A percentile compares a stretch with the other conserved stretches of the same genome.
phyloP scores from a whole-genome alignment of 2,113 vertebrate genomes.

The Ceuthmochares aereus region DNA sequence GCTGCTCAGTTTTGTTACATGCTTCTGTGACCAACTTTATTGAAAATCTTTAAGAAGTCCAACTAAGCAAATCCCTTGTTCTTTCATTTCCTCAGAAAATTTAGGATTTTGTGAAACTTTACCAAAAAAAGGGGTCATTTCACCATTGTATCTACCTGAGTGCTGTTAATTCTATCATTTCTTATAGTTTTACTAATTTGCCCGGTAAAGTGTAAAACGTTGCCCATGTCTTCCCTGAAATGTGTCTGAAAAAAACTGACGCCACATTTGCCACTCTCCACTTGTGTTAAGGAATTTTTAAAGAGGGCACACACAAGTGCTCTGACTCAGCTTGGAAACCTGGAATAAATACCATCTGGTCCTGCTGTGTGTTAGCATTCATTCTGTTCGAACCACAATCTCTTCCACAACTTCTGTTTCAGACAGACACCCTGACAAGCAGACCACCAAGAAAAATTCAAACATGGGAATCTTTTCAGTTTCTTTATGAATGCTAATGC shows the following conservation, averaged over 20 bases:
- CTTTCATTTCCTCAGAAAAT: not conserved
- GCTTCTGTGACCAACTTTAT: not conserved
- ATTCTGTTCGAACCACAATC: not conserved
- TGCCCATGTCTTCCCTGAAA: not conserved
- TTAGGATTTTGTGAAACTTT: not conserved
- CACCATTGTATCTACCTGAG: not conserved
- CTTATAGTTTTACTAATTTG: not conserved
- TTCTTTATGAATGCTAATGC: not conserved
- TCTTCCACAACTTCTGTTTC: not conserved
- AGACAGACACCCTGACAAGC: not conserved
- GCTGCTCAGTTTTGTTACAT: not conserved
- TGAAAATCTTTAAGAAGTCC: not conserved
- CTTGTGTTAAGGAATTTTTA: not conserved
- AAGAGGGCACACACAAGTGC: not conserved
- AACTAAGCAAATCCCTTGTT: not conserved
- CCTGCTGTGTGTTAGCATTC: not conserved
- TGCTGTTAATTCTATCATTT: not conserved
- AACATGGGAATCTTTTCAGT: not conserved
- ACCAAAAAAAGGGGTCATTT: accelerated
- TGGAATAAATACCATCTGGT: not conserved
- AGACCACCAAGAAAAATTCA: not conserved
- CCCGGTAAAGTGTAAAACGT: not conserved
- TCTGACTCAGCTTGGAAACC: not conserved
- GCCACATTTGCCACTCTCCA: not conserved
- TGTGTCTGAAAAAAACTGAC: not conserved